Conservation (phyloP, 2,797 vertebrate genomes). For the Acanthurus tractus region DNA sequence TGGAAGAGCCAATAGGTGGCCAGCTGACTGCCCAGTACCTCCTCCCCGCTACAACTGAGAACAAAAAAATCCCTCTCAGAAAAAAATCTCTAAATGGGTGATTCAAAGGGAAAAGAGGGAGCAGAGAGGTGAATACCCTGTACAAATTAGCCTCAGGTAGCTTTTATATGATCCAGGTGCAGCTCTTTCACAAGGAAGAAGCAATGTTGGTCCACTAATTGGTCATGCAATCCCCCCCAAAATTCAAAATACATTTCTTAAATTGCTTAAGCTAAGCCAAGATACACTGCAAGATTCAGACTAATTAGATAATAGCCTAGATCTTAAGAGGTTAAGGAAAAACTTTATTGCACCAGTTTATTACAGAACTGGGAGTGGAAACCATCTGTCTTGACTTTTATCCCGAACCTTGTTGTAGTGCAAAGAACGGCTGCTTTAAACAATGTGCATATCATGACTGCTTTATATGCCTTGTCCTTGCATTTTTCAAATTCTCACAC, state of each 20-base stretch:
- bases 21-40: slow-evolving; percentile 75
- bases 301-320: slow-evolving; percentile 53
- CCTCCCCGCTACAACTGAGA: slow-evolving; percentile 63
- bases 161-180: slow-evolving; percentile 53
- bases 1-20: slow-evolving; percentile 82
- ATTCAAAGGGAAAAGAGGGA: slow-evolving; percentile 48
- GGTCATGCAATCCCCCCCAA: not conserved
- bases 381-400: slow-evolving; percentile 41
- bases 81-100: slow-evolving; percentile 55
- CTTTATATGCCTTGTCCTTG: slow-evolving; percentile 40
- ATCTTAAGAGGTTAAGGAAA: slow-evolving; percentile 36
- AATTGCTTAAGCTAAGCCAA: slow-evolving; percentile 30
- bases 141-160: slow-evolving; percentile 76
- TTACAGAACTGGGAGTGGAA: slow-evolving; percentile 56
- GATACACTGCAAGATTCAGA: slow-evolving; percentile 27
- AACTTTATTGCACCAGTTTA: slow-evolving; percentile 47
- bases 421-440: slow-evolving; percentile 35
- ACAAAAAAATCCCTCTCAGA: slow-evolving; percentile 69
- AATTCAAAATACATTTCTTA: slow-evolving; percentile 18
- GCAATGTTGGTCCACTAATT: slow-evolving; percentile 33
- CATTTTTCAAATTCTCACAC: slow-evolving; percentile 66
- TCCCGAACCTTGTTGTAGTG: slow-evolving; percentile 34
- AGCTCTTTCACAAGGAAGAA: slow-evolving; percentile 24
- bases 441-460: slow-evolving; percentile 58
- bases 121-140: slow-evolving; percentile 32